phyloP scores from a whole-genome alignment of 2,888 invertebrate genomes.

The Watsonalla binaria region DNA sequence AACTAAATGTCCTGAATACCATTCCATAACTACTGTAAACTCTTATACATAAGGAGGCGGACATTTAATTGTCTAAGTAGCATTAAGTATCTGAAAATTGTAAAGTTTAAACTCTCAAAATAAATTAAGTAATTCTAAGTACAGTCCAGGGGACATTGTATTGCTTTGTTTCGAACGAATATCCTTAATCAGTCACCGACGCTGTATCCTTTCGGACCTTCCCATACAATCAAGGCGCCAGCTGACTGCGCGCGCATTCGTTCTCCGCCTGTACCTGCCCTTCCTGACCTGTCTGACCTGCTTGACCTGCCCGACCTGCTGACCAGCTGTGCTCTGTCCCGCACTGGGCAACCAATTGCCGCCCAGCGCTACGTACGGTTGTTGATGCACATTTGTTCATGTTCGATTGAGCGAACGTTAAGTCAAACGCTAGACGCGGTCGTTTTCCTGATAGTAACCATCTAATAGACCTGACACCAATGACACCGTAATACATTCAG shows the following conservation, averaged over 20 bases:
- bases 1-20: slow-evolving; percentile 38
- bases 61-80: slow-evolving; percentile 71
- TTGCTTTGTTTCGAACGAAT: slow-evolving; percentile 67
- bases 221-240: slow-evolving; percentile 52
- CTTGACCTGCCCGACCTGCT: slow-evolving; percentile 29
- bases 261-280: slow-evolving; percentile 30
- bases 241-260: slow-evolving; percentile 41
- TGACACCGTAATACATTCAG: slow-evolving; percentile 64
- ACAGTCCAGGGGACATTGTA: slow-evolving; percentile 74
- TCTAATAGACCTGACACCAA: slow-evolving; percentile 62
- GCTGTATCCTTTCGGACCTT: slow-evolving; percentile 45
- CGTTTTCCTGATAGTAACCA: slow-evolving; percentile 68
- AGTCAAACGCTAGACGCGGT: slow-evolving; percentile 65
- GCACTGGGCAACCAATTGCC: slow-evolving; percentile 42
- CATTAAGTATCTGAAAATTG: slow-evolving; percentile 68
- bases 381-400: slow-evolving; percentile 41
- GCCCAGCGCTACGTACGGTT: slow-evolving; percentile 43
- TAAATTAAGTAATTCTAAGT: slow-evolving; percentile 76
- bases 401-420: slow-evolving; percentile 54
- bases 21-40: slow-evolving; percentile 50
- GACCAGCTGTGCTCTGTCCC: slow-evolving; percentile 22
- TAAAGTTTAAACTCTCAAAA: slow-evolving; percentile 75
- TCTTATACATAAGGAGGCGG: slow-evolving; percentile 72
- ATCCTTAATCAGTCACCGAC: slow-evolving; percentile 73
- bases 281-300: slow-evolving; percentile 28